Evolutionary conservation across 1,140 invertebrate species (phyloP).

Genomic region (Drosophila persimilis): DNA sequence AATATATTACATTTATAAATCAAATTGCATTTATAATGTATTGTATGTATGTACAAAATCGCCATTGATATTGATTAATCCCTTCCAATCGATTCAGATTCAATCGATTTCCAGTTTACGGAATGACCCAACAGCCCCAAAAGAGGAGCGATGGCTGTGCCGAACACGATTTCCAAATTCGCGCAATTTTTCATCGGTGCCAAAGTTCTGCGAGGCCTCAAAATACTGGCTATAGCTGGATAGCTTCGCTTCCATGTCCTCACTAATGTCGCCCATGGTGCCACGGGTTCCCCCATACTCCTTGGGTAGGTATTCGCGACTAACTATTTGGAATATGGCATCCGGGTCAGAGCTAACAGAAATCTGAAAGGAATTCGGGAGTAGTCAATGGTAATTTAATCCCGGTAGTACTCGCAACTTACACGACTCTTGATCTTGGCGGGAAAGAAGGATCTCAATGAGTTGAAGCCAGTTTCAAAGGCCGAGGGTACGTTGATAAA

Average conservation of each 20-base stretch:
- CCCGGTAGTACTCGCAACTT: too few relatives aligned
- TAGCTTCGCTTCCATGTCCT: slow-evolving; percentile 84
- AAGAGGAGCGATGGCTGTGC: slow-evolving; percentile 83
- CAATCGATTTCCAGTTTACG: slow-evolving; percentile 81
- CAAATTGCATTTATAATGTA: not conserved
- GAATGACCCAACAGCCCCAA: slow-evolving; percentile 86
- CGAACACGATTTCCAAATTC: slow-evolving; percentile 79
- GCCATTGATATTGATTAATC: not conserved
- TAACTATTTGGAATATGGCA: slow-evolving; percentile 83
- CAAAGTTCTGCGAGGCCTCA: slow-evolving; percentile 84
- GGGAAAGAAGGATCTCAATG: slow-evolving; percentile 83
- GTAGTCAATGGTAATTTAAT: too few relatives aligned
- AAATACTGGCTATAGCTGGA: slow-evolving; percentile 83
- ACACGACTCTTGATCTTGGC: slow-evolving; percentile 55
- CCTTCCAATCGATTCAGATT: not conserved
- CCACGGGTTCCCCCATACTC: slow-evolving; percentile 85
- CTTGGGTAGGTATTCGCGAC: slow-evolving; percentile 84
- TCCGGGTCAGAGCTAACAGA: slow-evolving; percentile 71
- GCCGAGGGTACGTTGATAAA: slow-evolving; percentile 84
- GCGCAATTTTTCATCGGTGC: slow-evolving; percentile 85
- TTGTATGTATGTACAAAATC: not conserved
- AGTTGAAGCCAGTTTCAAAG: slow-evolving; percentile 84
- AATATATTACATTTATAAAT: not conserved
- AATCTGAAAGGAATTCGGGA: slow-evolving; percentile 43
- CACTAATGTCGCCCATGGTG: slow-evolving; percentile 82